Evolutionary conservation across 2,888 invertebrate species (phyloP).

Genomic region (Meloe dianella): DNA sequence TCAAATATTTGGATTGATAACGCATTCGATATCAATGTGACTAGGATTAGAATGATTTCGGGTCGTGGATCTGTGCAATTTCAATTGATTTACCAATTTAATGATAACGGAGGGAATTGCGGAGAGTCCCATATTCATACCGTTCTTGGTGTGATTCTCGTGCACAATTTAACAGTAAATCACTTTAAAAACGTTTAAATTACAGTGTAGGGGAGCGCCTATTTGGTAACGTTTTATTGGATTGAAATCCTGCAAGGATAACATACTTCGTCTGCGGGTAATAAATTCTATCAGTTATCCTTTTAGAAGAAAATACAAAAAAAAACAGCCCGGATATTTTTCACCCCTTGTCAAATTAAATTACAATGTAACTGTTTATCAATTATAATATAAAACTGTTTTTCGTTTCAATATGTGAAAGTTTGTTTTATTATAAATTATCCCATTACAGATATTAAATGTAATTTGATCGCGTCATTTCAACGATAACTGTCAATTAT

Average conservation of each 20-base stretch:
- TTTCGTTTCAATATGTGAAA: background rate
- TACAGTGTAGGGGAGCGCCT: conserved; percentile 23
- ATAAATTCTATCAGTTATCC: conserved; percentile 16
- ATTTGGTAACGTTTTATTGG: conserved; percentile 22
- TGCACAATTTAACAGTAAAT: conserved; percentile 28
- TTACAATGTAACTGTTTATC: background rate
- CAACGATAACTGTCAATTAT: conserved; percentile 6
- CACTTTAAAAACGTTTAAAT: conserved; percentile 27
- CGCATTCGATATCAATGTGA: background rate
- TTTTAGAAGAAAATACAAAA: background rate
- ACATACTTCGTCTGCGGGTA: conserved; percentile 18
- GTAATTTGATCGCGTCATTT: background rate
- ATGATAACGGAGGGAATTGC: no score
- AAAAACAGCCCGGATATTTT: background rate
- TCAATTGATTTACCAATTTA: background rate
- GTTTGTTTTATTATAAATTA: background rate
- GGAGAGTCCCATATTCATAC: background rate
- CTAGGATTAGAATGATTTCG: background rate
- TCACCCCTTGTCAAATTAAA: background rate
- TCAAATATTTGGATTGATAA: background rate
- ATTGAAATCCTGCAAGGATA: conserved; percentile 25
- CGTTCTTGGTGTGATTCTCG: conserved; percentile 16
- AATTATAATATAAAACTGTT: background rate
- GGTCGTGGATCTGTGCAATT: background rate
- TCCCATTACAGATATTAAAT: background rate